Conservation (phyloP, 37 sponge, comb jelly and placozoan species). For the Hexactinellida sp. region DNA sequence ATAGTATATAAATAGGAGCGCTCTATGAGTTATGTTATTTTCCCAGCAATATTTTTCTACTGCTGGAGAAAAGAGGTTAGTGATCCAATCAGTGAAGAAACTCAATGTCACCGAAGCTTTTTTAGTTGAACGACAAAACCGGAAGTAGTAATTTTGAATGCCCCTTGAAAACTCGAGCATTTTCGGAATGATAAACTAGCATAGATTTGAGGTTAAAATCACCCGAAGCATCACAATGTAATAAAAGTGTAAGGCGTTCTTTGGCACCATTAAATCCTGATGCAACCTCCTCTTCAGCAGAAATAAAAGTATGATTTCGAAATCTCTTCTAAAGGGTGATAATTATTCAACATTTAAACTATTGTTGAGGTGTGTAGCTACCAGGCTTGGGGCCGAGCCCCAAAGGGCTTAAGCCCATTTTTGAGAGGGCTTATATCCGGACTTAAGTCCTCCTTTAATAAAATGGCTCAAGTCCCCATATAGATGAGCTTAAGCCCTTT, state of each 20-base stretch:
- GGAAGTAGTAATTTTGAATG: not conserved
- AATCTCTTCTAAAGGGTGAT: too few relatives aligned
- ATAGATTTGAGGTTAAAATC: not conserved
- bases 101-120: not conserved
- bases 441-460: too few relatives aligned
- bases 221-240: not conserved
- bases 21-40: not conserved
- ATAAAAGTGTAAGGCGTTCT: not conserved
- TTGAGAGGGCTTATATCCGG: too few relatives aligned
- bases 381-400: too few relatives aligned
- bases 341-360: too few relatives aligned
- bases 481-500: too few relatives aligned
- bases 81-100: not conserved
- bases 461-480: too few relatives aligned
- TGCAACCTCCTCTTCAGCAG: not conserved
- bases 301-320: too few relatives aligned
- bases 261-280: not conserved
- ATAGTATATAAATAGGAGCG: not conserved
- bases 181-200: not conserved
- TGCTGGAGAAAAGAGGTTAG: not conserved
- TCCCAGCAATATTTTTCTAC: not conserved
- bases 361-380: too few relatives aligned
- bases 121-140: not conserved
- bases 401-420: too few relatives aligned
- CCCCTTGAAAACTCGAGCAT: not conserved